Conservation (phyloP, 2,888 invertebrate genomes). For the Ichneumoninae sp. region DNA sequence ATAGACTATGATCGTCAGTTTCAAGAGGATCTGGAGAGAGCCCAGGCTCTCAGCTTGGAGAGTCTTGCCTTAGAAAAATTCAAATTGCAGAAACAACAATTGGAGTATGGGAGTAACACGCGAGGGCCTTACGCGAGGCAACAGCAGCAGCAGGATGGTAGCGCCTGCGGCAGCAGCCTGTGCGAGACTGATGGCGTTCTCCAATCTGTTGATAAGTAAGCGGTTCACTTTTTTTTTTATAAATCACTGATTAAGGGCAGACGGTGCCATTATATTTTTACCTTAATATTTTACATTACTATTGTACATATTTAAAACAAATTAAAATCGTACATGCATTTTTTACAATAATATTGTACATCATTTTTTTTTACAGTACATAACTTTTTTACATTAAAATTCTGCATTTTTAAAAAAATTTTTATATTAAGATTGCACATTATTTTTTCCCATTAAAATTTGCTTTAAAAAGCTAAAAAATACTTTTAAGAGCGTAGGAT, state of each 20-base stretch:
- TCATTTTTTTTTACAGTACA: too few species aligned
- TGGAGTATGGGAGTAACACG: constrained; percentile 73
- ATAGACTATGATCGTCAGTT: constrained; percentile 92
- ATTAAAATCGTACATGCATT: neutral
- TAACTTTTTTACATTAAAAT: too few species aligned
- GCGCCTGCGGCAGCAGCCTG: constrained; percentile 66
- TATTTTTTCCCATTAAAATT: neutral
- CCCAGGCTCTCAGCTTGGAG: constrained; percentile 94
- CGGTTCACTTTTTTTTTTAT: constrained; percentile 2
- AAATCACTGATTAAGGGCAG: constrained; percentile 9
- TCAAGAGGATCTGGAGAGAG: constrained; percentile 94
- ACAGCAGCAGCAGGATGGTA: constrained; percentile 58
- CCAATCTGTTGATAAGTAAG: constrained; percentile 76
- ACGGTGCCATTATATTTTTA: neutral
- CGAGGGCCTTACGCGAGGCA: constrained; percentile 62
- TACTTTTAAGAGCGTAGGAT: neutral
- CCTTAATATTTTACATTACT: neutral
- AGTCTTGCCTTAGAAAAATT: constrained; percentile 93
- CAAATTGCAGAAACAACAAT: constrained; percentile 88
- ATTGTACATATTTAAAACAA: neutral
- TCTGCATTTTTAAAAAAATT: too few species aligned
- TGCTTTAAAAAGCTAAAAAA: neutral
- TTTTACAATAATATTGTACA: too few species aligned
- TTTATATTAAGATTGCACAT: too few species aligned
- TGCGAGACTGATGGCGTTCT: constrained; percentile 75